A percentile compares a stretch with the other conserved stretches of the same genome.
Evolutionary conservation across 2,888 invertebrate genomes (phyloP).

Genomic region (Epiblema foenella): DNA sequence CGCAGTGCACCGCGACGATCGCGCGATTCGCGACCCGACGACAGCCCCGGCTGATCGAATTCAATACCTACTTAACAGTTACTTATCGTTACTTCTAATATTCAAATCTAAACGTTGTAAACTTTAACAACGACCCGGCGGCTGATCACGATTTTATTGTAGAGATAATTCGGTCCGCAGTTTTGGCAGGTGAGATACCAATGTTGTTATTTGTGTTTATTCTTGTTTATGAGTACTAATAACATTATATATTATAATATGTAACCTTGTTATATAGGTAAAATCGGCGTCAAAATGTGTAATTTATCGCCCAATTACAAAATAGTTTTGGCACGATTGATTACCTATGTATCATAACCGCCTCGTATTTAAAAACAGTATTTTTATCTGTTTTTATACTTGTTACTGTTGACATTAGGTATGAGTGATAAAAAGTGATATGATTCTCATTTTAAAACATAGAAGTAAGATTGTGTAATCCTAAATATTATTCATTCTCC

Average conservation of each 20-base stretch:
- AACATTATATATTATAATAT: too few species aligned
- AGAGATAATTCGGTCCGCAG: background rate
- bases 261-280: too few species aligned
- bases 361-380: too few species aligned
- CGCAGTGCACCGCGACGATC: constrained; percentile 81
- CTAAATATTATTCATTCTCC: too few species aligned
- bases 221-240: background rate
- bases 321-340: too few species aligned
- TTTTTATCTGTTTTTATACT: too few species aligned
- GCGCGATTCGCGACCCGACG: constrained; percentile 73
- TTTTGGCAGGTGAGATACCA: constrained; percentile 22
- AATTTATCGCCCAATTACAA: background rate
- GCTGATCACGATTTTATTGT: constrained; percentile 22
- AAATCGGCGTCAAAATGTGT: too few species aligned
- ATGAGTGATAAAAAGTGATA: too few species aligned
- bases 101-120: background rate
- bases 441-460: too few species aligned
- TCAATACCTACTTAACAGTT: constrained; percentile 59
- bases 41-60: constrained; percentile 79
- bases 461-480: too few species aligned
- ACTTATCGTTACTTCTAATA: constrained; percentile 42
- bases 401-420: too few species aligned
- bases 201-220: constrained; percentile 1
- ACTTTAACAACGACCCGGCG: constrained; percentile 11
- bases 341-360: background rate